phyloP scores from a whole-genome alignment of 2,113 vertebrate genomes.

The Sarotherodon lohbergeri region DNA sequence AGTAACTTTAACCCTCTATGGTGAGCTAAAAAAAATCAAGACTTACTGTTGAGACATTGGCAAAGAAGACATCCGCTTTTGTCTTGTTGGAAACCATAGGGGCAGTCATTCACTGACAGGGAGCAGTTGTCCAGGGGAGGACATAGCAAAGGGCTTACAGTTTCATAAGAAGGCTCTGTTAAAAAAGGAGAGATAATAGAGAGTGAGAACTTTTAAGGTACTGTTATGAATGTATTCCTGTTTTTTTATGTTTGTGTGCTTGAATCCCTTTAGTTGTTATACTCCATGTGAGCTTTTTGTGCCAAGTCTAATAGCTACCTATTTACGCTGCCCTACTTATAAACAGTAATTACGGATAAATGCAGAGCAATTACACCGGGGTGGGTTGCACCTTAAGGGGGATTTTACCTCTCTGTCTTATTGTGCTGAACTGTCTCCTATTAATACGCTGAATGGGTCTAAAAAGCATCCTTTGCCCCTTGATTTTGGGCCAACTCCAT shows the following conservation, averaged over 20 bases:
- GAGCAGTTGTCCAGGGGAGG: constrained; percentile 76
- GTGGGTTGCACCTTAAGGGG: constrained; percentile 36
- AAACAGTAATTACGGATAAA: constrained; percentile 70
- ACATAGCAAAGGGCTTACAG: constrained; percentile 74
- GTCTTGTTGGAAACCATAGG: constrained; percentile 74
- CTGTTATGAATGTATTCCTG: not conserved
- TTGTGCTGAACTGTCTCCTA: constrained; percentile 20
- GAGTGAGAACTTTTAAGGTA: not conserved
- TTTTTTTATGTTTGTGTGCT: not conserved
- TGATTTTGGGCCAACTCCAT: constrained; percentile 7
- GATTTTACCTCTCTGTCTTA: constrained; percentile 16
- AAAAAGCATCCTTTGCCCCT: not conserved
- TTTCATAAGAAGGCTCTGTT: constrained; percentile 77
- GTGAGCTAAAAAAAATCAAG: not conserved
- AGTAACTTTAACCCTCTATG: not conserved
- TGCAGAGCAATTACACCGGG: constrained; percentile 44
- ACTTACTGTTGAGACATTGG: constrained; percentile 76
- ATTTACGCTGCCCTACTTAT: constrained; percentile 46
- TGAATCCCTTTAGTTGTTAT: constrained; percentile 7
- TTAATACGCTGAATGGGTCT: constrained; percentile 27
- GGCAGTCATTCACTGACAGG: constrained; percentile 69
- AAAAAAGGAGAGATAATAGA: not conserved
- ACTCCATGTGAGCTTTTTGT: constrained; percentile 8
- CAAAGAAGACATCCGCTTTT: constrained; percentile 76
- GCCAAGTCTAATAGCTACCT: constrained; percentile 54